Conservation (phyloP, 2,113 vertebrate species). For the Bufo bufo region DNA sequence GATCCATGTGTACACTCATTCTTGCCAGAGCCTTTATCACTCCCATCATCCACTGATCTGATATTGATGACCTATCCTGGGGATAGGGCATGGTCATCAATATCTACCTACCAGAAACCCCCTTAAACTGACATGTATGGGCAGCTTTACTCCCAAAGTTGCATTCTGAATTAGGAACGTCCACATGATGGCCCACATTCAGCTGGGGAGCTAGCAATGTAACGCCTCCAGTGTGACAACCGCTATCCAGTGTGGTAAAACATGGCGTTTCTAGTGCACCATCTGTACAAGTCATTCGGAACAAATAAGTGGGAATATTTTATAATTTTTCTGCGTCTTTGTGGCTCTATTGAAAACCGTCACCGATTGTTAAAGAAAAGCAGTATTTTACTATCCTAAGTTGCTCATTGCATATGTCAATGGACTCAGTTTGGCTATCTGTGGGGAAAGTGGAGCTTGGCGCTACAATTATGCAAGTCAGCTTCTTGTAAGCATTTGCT, state of each 20-base stretch:
- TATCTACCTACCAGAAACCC: too few species aligned
- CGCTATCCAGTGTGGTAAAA: background rate
- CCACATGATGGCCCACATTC: background rate
- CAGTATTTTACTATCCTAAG: background rate
- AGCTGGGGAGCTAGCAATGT: background rate
- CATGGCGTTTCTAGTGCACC: too few species aligned
- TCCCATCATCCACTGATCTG: too few species aligned
- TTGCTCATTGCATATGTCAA: background rate
- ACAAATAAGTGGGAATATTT: background rate
- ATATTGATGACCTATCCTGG: too few species aligned
- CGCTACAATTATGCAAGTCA: background rate
- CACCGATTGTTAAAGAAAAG: background rate
- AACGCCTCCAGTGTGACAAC: background rate
- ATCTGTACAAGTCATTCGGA: background rate
- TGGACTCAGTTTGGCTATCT: background rate
- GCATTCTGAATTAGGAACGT: too few species aligned
- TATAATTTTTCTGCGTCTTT: background rate
- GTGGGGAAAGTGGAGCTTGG: background rate
- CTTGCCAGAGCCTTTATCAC: too few species aligned
- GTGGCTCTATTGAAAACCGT: background rate
- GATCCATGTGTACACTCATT: too few species aligned
- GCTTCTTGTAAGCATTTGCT: constrained; percentile 24
- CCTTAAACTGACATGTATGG: too few species aligned
- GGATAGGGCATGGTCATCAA: too few species aligned
- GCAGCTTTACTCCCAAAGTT: too few species aligned